phyloP scores from a whole-genome alignment of 1,140 invertebrate genomes.

The Drosophila funebris region DNA sequence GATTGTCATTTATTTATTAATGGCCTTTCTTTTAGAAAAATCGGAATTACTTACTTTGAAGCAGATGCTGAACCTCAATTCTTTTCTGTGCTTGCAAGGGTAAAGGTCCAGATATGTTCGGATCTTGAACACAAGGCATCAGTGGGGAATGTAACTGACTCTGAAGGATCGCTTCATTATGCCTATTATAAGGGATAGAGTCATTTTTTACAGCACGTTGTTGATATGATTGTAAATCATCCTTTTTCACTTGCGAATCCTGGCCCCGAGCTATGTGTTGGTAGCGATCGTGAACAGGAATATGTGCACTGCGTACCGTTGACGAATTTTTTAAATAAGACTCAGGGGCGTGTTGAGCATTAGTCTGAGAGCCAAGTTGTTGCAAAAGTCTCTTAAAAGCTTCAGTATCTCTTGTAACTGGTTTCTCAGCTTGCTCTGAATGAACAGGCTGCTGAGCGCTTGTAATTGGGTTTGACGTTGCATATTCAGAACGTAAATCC shows the following conservation, averaged over 20 bases:
- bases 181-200: not conserved
- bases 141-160: slow-evolving; percentile 8
- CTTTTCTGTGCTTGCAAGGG: slow-evolving; percentile 42
- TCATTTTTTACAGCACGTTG: slow-evolving; percentile 18
- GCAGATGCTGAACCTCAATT: slow-evolving; percentile 56
- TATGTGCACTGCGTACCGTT: not conserved
- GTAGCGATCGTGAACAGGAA: not conserved
- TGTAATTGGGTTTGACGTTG: not conserved
- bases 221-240: slow-evolving; percentile 19
- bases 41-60: slow-evolving; percentile 56
- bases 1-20: too few relatives aligned
- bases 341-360: slow-evolving; percentile 11
- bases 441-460: not conserved
- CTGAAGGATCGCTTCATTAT: slow-evolving; percentile 12
- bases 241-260: slow-evolving; percentile 6
- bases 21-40: too few relatives aligned
- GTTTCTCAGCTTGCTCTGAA: slow-evolving; percentile 34
- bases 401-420: slow-evolving; percentile 55
- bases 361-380: slow-evolving; percentile 52
- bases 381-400: slow-evolving; percentile 65
- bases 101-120: slow-evolving; percentile 22
- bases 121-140: slow-evolving; percentile 1
- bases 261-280: not conserved
- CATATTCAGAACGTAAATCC: slow-evolving; percentile 44
- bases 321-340: slow-evolving; percentile 7